These are phyloP conservation scores for Remorina albescens DNA, from an alignment of 2,797 vertebrate species.

Conservation along the genomic window DNA sequence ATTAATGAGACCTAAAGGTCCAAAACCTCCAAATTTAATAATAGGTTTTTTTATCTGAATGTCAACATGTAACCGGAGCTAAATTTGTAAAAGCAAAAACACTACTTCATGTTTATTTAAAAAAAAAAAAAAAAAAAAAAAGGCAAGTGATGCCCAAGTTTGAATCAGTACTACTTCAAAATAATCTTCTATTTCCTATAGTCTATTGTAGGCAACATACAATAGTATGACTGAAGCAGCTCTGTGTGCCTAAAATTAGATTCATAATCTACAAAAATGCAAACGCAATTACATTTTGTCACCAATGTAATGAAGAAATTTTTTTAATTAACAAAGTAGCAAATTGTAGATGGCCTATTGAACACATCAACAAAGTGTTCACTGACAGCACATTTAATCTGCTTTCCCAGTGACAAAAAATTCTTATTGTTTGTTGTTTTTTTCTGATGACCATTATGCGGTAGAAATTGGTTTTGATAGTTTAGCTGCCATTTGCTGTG, in stretches of 20 bases:
- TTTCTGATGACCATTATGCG: background rate
- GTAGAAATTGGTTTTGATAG: background rate
- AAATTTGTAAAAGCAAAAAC: no score
- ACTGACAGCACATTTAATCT: background rate
- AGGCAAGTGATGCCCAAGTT: background rate
- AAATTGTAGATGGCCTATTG: background rate
- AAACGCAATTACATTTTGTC: background rate
- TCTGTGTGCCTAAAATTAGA: background rate
- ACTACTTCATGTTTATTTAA: no score
- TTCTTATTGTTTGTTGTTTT: background rate
- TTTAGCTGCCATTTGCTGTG: background rate
- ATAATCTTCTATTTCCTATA: background rate
- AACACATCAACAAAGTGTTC: background rate
- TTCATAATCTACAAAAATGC: background rate
- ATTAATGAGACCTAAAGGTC: constrained; percentile 15
- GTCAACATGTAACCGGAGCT: background rate
- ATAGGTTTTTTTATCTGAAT: background rate
- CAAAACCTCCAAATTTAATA: background rate
- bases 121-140: no score
- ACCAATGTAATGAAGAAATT: background rate
- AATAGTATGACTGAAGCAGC: background rate
- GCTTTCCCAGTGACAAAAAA: background rate
- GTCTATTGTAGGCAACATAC: background rate
- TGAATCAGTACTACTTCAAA: background rate
- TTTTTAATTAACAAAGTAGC: background rate